phyloP scores from a whole-genome alignment of 2,888 invertebrate genomes.

The Apodemia hepburni region DNA sequence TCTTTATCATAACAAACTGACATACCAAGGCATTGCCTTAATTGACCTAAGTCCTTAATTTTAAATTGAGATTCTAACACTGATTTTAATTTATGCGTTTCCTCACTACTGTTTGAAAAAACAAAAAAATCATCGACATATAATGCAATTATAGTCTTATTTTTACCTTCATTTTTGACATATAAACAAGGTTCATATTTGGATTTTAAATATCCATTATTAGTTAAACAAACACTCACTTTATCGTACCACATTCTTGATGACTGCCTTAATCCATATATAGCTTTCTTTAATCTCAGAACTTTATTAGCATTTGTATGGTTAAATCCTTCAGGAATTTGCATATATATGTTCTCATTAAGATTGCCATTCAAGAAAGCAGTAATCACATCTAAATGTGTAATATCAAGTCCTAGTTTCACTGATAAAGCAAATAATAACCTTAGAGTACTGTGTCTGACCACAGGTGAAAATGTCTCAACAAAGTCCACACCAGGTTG shows the following conservation, averaged over 20 bases:
- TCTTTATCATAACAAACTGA: constrained; percentile 24
- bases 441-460: constrained; percentile 24
- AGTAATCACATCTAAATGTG: constrained; percentile 25
- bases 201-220: constrained; percentile 27
- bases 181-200: constrained; percentile 21
- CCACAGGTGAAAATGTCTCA: constrained; percentile 26
- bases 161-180: constrained; percentile 16
- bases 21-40: constrained; percentile 27
- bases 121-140: constrained; percentile 23
- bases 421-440: constrained; percentile 26
- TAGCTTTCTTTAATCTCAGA: constrained; percentile 27
- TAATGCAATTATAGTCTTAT: constrained; percentile 21
- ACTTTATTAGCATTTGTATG: constrained; percentile 15
- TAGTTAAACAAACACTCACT: constrained; percentile 24
- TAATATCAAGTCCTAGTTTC: constrained; percentile 20
- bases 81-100: constrained; percentile 20
- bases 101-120: constrained; percentile 20
- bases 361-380: constrained; percentile 25
- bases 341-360: constrained; percentile 25
- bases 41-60: constrained; percentile 26
- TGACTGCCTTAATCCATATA: constrained; percentile 31
- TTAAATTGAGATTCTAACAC: constrained; percentile 25
- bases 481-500: constrained; percentile 24
- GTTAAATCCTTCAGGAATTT: constrained; percentile 19
- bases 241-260: constrained; percentile 25